phyloP scores from a whole-genome alignment of 2,797 vertebrate species.

The Botia kubotai region DNA sequence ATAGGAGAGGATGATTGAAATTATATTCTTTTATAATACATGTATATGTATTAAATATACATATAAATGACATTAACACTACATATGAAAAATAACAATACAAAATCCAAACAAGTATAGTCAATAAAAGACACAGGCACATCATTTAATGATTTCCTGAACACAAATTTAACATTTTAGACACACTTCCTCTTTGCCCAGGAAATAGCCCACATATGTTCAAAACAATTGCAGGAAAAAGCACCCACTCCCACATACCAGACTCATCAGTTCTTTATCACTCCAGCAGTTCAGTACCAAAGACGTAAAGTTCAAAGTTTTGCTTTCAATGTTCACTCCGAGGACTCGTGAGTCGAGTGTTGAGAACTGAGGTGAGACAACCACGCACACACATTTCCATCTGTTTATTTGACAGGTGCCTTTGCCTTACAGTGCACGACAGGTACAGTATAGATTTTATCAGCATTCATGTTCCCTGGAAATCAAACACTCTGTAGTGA shows the following conservation, averaged over 20 bases:
- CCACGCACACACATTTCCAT: neutral
- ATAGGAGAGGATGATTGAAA: neutral
- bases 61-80: neutral
- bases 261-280: conserved; percentile 7
- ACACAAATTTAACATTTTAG: neutral
- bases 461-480: neutral
- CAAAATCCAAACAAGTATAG: neutral
- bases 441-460: neutral
- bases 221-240: conserved; percentile 23
- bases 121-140: neutral
- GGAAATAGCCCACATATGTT: conserved; percentile 9
- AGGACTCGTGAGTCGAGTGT: neutral
- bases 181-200: neutral
- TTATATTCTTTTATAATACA: neutral
- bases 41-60: too few species aligned
- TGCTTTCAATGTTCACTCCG: conserved; percentile 17
- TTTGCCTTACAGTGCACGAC: neutral
- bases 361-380: neutral
- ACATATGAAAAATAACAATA: neutral
- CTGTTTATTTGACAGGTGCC: neutral
- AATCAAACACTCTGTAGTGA: neutral
- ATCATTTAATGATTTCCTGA: neutral
- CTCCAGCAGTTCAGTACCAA: conserved; percentile 8
- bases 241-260: conserved; percentile 38
- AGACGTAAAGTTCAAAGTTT: conserved; percentile 28